These are phyloP conservation scores for Rhabditophanes sp. DNA, from an alignment of 2,888 invertebrate species.

Conservation along the genomic window DNA sequence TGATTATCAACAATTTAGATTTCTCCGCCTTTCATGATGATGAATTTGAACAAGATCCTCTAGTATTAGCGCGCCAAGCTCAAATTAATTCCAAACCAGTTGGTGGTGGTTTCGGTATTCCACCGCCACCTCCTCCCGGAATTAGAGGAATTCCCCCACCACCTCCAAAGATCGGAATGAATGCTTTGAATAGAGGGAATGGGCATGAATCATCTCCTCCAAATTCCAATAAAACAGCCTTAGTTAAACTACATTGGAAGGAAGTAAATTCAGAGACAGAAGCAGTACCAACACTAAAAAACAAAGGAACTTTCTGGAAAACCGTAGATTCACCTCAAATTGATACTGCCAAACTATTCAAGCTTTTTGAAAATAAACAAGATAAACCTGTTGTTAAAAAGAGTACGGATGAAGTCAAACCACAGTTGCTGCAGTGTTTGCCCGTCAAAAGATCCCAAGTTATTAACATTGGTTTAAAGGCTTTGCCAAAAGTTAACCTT, in stretches of 20 bases:
- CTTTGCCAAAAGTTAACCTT: slow-evolving; percentile 84
- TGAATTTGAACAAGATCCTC: slow-evolving; percentile 57
- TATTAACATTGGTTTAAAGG: slow-evolving; percentile 97
- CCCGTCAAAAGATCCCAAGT: slow-evolving; percentile 94
- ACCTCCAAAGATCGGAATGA: slow-evolving; percentile 57
- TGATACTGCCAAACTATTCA: slow-evolving; percentile 79
- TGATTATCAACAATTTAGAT: slow-evolving; percentile 76
- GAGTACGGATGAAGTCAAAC: slow-evolving; percentile 50
- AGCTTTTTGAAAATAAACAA: slow-evolving; percentile 64
- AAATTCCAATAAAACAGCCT: too few species aligned
- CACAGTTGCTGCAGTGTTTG: slow-evolving; percentile 70
- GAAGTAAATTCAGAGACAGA: slow-evolving; percentile 51
- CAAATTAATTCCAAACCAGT: slow-evolving; percentile 12
- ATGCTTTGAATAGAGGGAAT: too few species aligned
- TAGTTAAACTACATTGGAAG: slow-evolving; percentile 93
- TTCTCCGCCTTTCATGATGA: slow-evolving; percentile 78
- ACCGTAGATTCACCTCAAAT: slow-evolving; percentile 63
- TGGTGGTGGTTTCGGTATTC: slow-evolving; percentile 1
- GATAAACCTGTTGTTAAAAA: slow-evolving; percentile 10
- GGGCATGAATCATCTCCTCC: too few species aligned
- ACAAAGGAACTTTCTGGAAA: slow-evolving; percentile 62
- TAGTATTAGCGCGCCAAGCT: slow-evolving; percentile 18
- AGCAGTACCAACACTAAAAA: slow-evolving; percentile 29
- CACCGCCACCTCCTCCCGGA: slow-evolving; percentile 2
- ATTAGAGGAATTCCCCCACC: slow-evolving; percentile 54